Evolutionary conservation across 1,140 invertebrate species (phyloP).

Genomic region (Papilio polyxenes): DNA sequence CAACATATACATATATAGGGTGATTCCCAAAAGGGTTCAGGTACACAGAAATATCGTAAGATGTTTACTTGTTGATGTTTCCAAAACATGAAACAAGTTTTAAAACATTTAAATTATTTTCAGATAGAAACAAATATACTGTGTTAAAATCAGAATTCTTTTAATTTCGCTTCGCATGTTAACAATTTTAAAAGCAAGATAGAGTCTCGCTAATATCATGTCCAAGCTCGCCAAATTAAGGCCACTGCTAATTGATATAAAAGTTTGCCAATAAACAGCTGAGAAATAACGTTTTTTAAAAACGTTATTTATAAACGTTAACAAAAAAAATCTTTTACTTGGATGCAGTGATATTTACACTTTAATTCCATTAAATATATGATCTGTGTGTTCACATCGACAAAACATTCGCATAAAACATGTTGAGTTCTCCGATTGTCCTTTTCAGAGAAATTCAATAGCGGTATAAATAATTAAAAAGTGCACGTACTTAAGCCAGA

Average conservation of each 20-base stretch:
- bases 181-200: conserved; percentile 1
- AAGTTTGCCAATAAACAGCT: neutral
- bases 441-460: too few relatives aligned
- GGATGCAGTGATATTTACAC: neutral
- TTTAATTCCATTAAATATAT: too few relatives aligned
- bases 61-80: too few relatives aligned
- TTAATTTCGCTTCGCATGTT: neutral
- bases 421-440: too few relatives aligned
- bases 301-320: too few relatives aligned
- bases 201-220: conserved; percentile 1
- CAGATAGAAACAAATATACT: neutral
- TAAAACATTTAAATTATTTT: too few relatives aligned
- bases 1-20: neutral
- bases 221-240: neutral
- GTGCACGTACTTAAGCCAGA: neutral
- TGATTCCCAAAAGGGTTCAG: neutral
- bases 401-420: too few relatives aligned
- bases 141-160: neutral
- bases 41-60: too few relatives aligned
- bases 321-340: too few relatives aligned
- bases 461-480: too few relatives aligned
- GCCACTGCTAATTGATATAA: neutral
- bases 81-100: too few relatives aligned
- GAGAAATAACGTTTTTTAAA: neutral
- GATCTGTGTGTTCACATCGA: too few relatives aligned